Percentiles rank a stretch among this genome's conserved stretches.
Conservation (phyloP, 2,888 invertebrate genomes). For the Cephus rjabovi region DNA sequence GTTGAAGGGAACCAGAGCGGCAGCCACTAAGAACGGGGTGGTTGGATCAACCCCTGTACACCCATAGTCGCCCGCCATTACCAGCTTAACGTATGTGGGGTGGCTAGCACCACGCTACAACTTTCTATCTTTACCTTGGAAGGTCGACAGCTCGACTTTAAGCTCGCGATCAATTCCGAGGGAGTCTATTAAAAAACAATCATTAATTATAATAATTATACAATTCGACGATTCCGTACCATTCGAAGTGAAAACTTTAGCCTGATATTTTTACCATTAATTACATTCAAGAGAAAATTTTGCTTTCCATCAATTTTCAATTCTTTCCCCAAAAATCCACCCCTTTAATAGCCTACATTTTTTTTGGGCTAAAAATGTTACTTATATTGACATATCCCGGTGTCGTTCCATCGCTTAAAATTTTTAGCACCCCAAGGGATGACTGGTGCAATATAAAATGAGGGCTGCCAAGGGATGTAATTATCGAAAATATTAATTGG, state of each 20-base stretch:
- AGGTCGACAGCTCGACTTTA: background rate
- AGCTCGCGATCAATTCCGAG: background rate
- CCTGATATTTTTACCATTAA: background rate
- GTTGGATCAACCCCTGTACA: constrained; percentile 16
- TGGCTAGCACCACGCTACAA: background rate
- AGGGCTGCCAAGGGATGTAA: background rate
- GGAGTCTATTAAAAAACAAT: background rate
- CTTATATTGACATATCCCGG: background rate
- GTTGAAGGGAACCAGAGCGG: background rate
- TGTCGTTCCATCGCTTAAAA: background rate
- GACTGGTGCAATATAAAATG: background rate
- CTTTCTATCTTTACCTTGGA: background rate
- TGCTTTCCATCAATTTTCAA: background rate
- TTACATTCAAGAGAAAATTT: background rate
- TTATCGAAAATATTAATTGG: background rate
- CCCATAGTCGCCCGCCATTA: constrained; percentile 35
- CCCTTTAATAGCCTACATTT: background rate
- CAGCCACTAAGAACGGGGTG: background rate
- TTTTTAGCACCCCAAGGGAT: background rate
- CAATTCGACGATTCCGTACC: background rate
- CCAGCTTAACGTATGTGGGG: constrained; percentile 48
- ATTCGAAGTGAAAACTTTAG: background rate
- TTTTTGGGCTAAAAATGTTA: background rate
- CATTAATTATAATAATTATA: background rate
- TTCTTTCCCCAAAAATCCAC: background rate